These are phyloP conservation scores for Toxotes lorentzi DNA, from an alignment of 2,797 vertebrate genomes.

Conservation along the genomic window DNA sequence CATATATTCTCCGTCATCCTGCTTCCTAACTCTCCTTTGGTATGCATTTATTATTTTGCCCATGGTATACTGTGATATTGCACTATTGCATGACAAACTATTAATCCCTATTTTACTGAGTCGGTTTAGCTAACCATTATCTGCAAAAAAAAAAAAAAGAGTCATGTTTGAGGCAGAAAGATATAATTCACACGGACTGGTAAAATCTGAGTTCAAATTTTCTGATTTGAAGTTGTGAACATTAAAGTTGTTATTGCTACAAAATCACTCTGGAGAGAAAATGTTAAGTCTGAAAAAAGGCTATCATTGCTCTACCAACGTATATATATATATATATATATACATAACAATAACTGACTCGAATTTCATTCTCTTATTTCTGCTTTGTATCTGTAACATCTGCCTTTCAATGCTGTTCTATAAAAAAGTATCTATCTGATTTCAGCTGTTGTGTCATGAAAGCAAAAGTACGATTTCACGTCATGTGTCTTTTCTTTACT, in stretches of 20 bases:
- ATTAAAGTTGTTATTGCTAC: background rate
- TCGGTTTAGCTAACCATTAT: background rate
- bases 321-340: no score
- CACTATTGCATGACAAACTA: constrained; percentile 39
- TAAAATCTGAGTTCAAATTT: background rate
- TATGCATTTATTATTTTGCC: constrained; percentile 35
- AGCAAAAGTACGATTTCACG: constrained; percentile 32
- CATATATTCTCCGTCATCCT: constrained; percentile 24
- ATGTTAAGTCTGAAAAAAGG: background rate
- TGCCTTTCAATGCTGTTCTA: constrained; percentile 2
- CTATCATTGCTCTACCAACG: background rate
- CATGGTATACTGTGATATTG: constrained; percentile 25
- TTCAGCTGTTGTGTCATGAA: background rate
- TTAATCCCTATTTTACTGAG: constrained; percentile 18
- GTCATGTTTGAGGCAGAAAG: background rate
- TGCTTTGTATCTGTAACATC: background rate
- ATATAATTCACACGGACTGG: background rate
- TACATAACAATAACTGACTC: background rate
- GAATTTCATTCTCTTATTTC: background rate
- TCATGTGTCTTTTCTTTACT: constrained; percentile 7
- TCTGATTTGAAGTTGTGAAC: constrained; percentile 15
- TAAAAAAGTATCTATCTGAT: background rate
- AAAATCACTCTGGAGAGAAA: constrained; percentile 9
- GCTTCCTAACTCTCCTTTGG: constrained; percentile 6
- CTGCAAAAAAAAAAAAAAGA: background rate